Percentiles rank a stretch among this genome's conserved stretches.
Conservation (phyloP, 2,113 vertebrate species). For the Noturus placidus region DNA sequence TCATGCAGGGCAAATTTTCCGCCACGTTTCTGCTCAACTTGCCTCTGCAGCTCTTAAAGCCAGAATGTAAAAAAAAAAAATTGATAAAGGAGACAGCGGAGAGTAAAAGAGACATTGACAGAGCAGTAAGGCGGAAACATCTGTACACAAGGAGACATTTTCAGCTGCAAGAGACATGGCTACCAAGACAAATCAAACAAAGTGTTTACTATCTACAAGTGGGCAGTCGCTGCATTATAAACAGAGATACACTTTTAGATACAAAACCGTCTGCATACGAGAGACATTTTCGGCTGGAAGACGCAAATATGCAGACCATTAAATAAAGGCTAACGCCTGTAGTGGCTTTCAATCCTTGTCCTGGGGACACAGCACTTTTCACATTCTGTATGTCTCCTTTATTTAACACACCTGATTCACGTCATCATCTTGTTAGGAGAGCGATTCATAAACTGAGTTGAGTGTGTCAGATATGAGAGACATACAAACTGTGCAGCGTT, state of each 20-base stretch:
- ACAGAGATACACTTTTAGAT: background rate
- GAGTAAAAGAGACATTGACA: background rate
- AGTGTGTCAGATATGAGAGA: no score
- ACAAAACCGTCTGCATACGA: background rate
- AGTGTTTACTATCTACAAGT: background rate
- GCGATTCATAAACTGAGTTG: no score
- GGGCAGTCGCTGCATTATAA: background rate
- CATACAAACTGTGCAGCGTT: no score
- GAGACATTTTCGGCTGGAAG: background rate
- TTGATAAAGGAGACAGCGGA: background rate
- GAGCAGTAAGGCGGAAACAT: background rate
- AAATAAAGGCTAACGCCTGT: no score
- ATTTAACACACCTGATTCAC: no score
- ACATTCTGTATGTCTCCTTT: no score
- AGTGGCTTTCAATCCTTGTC: no score
- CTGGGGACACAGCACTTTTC: no score
- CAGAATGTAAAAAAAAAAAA: background rate
- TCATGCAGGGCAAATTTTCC: constrained; percentile 58
- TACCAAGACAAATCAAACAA: constrained; percentile 2
- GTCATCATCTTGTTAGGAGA: no score
- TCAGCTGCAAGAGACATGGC: background rate
- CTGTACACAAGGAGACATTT: constrained; percentile 2
- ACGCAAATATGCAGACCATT: background rate
- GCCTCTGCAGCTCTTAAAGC: background rate
- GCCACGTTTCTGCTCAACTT: constrained; percentile 30